Evolutionary conservation across 2,888 invertebrate genomes (phyloP).

Genomic region (Pyrrhia umbra): DNA sequence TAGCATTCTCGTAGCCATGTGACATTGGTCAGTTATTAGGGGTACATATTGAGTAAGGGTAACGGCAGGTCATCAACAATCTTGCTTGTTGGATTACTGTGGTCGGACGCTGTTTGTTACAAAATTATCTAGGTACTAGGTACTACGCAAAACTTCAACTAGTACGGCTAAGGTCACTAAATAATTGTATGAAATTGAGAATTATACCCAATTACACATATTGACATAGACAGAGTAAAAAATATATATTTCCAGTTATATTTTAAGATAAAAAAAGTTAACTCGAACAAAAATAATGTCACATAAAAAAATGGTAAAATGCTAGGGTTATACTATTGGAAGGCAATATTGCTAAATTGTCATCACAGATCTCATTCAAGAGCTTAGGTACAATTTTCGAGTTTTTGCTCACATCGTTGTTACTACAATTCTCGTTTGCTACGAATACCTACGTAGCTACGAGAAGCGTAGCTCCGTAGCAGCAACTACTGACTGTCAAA

Average conservation of each 20-base stretch:
- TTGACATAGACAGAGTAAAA: too few species aligned
- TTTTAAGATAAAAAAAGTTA: too few species aligned
- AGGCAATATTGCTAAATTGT: not conserved
- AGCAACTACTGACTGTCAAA: not conserved
- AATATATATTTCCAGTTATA: too few species aligned
- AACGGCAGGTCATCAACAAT: slow-evolving; percentile 1
- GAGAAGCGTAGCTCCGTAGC: not conserved
- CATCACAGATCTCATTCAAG: slow-evolving; percentile 10
- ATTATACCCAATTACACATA: too few species aligned
- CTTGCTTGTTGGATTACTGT: not conserved
- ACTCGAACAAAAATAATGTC: too few species aligned
- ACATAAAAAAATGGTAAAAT: too few species aligned
- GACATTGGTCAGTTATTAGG: slow-evolving; percentile 22
- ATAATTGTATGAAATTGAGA: too few species aligned
- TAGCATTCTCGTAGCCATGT: slow-evolving; percentile 32
- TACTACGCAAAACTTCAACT: too few species aligned
- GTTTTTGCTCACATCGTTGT: slow-evolving; percentile 8
- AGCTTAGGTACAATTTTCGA: slow-evolving; percentile 20
- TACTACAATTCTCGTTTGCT: slow-evolving; percentile 3
- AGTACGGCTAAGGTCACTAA: too few species aligned
- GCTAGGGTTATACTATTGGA: not conserved
- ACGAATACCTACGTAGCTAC: slow-evolving; percentile 6
- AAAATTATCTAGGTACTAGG: not conserved
- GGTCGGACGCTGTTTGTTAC: not conserved
- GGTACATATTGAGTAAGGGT: not conserved